Percentiles rank a stretch among this genome's conserved stretches.
Conservation (phyloP, 2,888 invertebrate genomes). For the Carabus problematicus region DNA sequence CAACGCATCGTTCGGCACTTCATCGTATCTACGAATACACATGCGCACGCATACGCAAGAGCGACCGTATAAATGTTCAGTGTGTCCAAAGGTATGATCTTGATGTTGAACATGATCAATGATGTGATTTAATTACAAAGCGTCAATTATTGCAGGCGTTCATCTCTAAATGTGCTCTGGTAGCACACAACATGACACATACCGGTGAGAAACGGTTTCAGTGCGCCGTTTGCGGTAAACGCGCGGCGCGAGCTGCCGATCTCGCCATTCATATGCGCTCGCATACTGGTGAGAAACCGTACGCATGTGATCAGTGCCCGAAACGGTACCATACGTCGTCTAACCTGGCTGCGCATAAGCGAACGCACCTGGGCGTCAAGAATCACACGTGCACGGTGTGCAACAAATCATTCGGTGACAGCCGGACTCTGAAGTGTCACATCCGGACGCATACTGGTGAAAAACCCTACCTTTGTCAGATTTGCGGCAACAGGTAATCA, state of each 20-base stretch:
- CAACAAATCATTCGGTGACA: constrained; percentile 54
- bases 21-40: constrained; percentile 56
- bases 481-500: constrained; percentile 51
- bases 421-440: constrained; percentile 54
- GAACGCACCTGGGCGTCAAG: constrained; percentile 54
- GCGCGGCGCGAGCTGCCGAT: constrained; percentile 53
- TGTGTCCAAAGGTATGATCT: constrained; percentile 52
- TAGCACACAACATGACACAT: constrained; percentile 54
- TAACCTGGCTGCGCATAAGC: constrained; percentile 55
- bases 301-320: constrained; percentile 54
- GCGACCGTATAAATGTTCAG: constrained; percentile 54
- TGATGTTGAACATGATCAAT: too few relatives aligned
- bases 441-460: constrained; percentile 56
- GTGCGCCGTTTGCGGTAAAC: constrained; percentile 55
- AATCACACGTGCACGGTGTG: constrained; percentile 55
- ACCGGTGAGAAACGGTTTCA: constrained; percentile 56
- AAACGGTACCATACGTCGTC: constrained; percentile 57
- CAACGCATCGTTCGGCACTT: constrained; percentile 53
- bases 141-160: constrained; percentile 51
- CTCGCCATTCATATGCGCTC: constrained; percentile 55
- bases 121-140: too few relatives aligned
- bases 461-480: constrained; percentile 54
- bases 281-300: constrained; percentile 57
- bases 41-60: constrained; percentile 56
- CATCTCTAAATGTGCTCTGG: constrained; percentile 54